Base-by-base conservation (phyloP, 2,113 vertebrate genomes). In the Pithys albifrons region DNA sequence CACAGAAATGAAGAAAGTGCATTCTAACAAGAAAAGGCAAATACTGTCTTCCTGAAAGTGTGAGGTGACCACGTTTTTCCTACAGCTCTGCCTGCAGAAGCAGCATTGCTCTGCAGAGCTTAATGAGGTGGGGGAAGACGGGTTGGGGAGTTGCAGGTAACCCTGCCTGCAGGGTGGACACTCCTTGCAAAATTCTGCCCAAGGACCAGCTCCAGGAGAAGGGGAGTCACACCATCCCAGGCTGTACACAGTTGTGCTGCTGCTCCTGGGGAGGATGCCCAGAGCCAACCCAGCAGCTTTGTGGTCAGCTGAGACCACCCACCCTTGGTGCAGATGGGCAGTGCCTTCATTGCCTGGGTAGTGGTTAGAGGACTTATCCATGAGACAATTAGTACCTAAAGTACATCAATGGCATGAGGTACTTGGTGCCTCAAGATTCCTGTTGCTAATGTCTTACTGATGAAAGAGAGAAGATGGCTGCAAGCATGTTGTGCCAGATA, bases 101-200 rank as follows among this genome's bases (percentile, higher is more conserved):
- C 25, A 43, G 35, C 0, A 0, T 2, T 35, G 58, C 35, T 35
- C 62, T 69, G 45, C 54, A 57, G 67, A 55, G 37, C n/a, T 18
- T 7, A 1, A 0, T 1, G 13, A 46, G 62, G 6, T 7, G 57
- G 25, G 9, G 11, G 28, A 24, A 24, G 70, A 7, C 14, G 10
- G 57, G 5, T 1, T 18, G 87, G 35, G 65, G 45, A 31, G n/a
- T 6, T 75, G 39, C 43, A 52, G 55, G 27, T 0, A 16, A 33
- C 39, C 13, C 49, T 23, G 35, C 16, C 64, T 24, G 35, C 14
- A 8, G 31, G 62, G 35, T 16, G 39, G 11, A 70, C 55, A 4
- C 52, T n/a, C 37, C 35, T 69, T 24, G 72, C 72, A 23, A 57
- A 24, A 4, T 6, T 94, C 61, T 76, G 41, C 48, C 58, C 54